phyloP scores from a whole-genome alignment of 2,113 vertebrate genomes.

The Hippoglossus stenolepis region DNA sequence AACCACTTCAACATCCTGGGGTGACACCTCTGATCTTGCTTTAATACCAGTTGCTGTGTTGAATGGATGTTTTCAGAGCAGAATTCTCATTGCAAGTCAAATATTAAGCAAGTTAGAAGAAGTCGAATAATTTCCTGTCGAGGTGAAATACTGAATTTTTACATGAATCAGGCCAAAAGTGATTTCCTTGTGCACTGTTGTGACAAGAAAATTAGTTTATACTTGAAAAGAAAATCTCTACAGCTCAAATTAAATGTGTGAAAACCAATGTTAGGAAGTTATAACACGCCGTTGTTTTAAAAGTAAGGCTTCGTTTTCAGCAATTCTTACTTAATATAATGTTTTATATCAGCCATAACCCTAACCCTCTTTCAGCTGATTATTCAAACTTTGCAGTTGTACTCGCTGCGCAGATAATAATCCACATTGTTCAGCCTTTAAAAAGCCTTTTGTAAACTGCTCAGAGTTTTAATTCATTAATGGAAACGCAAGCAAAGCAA shows the following conservation, averaged over 20 bases:
- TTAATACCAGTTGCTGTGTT: no score
- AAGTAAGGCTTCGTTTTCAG: constrained; percentile 6
- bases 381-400: not conserved
- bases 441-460: not conserved
- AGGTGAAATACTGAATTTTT: no score
- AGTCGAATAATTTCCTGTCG: no score
- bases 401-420: not conserved
- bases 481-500: not conserved
- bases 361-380: not conserved
- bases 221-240: no score
- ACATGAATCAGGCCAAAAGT: not conserved
- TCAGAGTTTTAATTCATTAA: not conserved
- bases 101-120: no score
- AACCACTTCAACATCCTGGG: no score
- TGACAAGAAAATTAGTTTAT: no score
- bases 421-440: not conserved
- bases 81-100: no score
- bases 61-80: no score
- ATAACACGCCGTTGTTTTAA: not conserved
- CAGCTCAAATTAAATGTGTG: not conserved
- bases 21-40: no score
- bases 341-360: not conserved
- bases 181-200: no score
- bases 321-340: not conserved
- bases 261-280: not conserved